phyloP scores from a whole-genome alignment of 2,888 invertebrate species.

The Acanthosoma haemorrhoidale region DNA sequence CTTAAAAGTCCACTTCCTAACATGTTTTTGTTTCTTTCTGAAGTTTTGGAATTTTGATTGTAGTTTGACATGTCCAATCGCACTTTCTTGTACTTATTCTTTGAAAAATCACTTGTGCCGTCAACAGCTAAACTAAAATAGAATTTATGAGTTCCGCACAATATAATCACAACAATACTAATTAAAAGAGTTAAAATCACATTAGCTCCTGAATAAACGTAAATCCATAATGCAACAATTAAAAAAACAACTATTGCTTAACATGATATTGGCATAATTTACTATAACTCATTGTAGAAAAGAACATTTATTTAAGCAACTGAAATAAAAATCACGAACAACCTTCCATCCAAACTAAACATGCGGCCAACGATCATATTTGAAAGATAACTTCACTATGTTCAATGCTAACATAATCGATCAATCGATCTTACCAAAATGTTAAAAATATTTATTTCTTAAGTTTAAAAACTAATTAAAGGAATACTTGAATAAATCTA shows the following conservation, averaged over 20 bases:
- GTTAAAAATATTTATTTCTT: too few species aligned
- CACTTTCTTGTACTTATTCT: background rate
- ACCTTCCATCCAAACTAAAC: background rate
- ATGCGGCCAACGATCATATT: slow-evolving; percentile 11
- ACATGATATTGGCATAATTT: slow-evolving; percentile 17
- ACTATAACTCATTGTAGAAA: slow-evolving; percentile 2
- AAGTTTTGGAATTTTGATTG: background rate
- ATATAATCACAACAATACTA: background rate
- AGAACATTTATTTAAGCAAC: background rate
- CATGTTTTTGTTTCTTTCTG: background rate
- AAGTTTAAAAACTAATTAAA: too few species aligned
- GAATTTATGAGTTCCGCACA: background rate
- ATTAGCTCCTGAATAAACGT: slow-evolving; percentile 1
- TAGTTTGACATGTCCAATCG: slow-evolving; percentile 1
- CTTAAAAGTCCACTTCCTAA: slow-evolving; percentile 21
- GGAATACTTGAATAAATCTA: too few species aligned
- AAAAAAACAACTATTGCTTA: background rate
- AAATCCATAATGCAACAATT: background rate
- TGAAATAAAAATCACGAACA: background rate
- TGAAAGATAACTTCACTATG: slow-evolving; percentile 2
- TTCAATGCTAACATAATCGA: background rate
- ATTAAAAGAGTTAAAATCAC: slow-evolving; percentile 24
- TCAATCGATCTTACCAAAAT: background rate
- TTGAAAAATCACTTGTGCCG: background rate
- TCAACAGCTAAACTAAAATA: background rate